Evolutionary conservation across 2,113 vertebrate species (phyloP), one percentile per base, ranked within the genome.

Genomic region (Antidorcas marsupialis): DNA sequence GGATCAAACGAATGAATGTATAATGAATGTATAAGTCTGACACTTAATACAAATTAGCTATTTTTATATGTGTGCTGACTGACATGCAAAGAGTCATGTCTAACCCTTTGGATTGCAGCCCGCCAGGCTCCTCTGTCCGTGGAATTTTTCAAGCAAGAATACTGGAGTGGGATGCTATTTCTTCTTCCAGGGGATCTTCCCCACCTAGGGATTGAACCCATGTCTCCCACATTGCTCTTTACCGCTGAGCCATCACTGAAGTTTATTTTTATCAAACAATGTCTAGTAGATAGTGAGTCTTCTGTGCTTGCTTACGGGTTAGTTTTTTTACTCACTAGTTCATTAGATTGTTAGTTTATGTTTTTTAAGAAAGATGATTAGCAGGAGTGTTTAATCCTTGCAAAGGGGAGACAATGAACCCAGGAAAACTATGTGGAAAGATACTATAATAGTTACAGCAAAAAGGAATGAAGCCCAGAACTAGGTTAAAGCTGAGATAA

Each of bases 281-380:
- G 55, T n/a, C 43, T 85, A 21, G 13, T 74, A 45, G 4, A 27
- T 17, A 52, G 21, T 52, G 21, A 47, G 13, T 84, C 85, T 89
- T 64, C 52, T 39, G 1, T 55, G 52, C n/a, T 27, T 84, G n/a
- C 1, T 57, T 55, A 13, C 0, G 1, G 16, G 81, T 57, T 36
- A 15, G 33, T 3, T 83, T 83, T 83, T 36, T 55, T 52, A 81
- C 16, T 79, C 76, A 50, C 15, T 79, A 21, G 19, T 57, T 57
- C 1, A 12, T 74, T 52, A 36, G 28, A 45, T 5, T 27, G 43
- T 36, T 47, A 25, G 10, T 59, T 60, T 93, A 67, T 64, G 9
- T 60, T 87, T 53, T 74, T 89, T 52, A 43, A 97, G 87, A 59
- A 95, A 78, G 78, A 82, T 25, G 83, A 64, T 57, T 14, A n/a